These are phyloP conservation scores for Tetranychus cinnabarinus DNA, from an alignment of 1,140 invertebrate species.

Conservation along the genomic window DNA sequence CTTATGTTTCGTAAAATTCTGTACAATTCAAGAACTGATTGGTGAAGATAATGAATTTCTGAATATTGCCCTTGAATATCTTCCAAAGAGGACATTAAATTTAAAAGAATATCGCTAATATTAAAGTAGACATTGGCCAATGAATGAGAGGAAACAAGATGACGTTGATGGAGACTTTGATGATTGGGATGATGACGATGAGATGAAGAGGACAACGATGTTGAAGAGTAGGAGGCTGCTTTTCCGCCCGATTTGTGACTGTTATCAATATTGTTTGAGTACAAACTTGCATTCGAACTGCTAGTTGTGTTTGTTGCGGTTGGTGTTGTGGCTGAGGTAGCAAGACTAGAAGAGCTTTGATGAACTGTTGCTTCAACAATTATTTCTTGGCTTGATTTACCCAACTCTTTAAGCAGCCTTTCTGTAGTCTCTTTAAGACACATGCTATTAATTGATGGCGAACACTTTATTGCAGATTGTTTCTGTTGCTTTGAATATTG, in stretches of 20 bases:
- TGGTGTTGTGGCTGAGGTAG: neutral
- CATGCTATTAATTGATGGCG: neutral
- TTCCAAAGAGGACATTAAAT: conserved; percentile 20
- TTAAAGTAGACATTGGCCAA: neutral
- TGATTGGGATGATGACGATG: too few species aligned
- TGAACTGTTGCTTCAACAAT: conserved; percentile 1
- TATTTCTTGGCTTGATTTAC: neutral
- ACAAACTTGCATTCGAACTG: too few species aligned
- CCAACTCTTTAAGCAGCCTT: neutral
- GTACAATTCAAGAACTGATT: conserved; percentile 20
- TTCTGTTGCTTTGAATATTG: neutral
- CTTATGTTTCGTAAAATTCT: conserved; percentile 20
- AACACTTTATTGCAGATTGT: neutral
- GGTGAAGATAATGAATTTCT: conserved; percentile 23
- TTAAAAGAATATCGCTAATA: conserved; percentile 4
- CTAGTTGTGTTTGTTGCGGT: too few species aligned
- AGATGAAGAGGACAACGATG: too few species aligned
- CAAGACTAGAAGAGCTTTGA: neutral
- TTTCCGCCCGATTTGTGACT: neutral
- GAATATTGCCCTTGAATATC: conserved; percentile 27
- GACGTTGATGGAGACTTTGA: too few species aligned
- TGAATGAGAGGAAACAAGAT: neutral
- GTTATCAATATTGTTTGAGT: neutral
- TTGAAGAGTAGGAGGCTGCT: too few species aligned
- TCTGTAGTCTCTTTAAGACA: neutral